phyloP scores from a whole-genome alignment of 1,140 invertebrate genomes.

The Fopius arisanus region DNA sequence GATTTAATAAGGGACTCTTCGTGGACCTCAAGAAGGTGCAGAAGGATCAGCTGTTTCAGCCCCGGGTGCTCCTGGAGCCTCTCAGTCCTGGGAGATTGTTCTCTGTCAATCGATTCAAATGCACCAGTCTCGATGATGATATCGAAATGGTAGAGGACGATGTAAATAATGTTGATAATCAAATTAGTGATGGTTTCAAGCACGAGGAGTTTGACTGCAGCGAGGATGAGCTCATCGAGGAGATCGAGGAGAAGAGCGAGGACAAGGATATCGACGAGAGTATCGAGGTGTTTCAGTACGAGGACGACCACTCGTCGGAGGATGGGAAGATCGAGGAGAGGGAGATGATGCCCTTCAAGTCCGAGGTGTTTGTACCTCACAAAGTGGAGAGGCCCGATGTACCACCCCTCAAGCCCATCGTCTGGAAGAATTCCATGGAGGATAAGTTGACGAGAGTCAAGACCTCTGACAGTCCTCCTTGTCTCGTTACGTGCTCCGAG shows the following conservation, averaged over 20 bases:
- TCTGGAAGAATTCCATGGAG: constrained; percentile 40
- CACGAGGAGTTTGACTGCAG: constrained; percentile 38
- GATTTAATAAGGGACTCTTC: constrained; percentile 6
- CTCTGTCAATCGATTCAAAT: constrained; percentile 48
- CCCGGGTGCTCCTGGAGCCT: constrained; percentile 57
- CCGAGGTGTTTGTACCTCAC: not conserved
- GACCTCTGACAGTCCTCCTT: constrained; percentile 56
- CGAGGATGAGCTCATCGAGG: constrained; percentile 24
- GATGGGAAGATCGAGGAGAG: not conserved
- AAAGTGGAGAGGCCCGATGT: constrained; percentile 32
- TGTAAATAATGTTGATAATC: constrained; percentile 40
- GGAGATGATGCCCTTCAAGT: not conserved
- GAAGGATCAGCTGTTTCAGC: constrained; percentile 54
- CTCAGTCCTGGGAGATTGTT: constrained; percentile 44
- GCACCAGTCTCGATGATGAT: constrained; percentile 54
- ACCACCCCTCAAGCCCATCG: constrained; percentile 45
- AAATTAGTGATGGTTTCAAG: constrained; percentile 39
- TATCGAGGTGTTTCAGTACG: constrained; percentile 20
- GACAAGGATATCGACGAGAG: constrained; percentile 35
- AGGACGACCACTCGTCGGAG: constrained; percentile 36
- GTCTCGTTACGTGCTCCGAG: constrained; percentile 60
- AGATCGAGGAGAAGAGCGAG: constrained; percentile 36
- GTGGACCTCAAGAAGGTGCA: constrained; percentile 49
- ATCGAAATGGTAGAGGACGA: constrained; percentile 32
- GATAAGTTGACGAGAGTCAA: constrained; percentile 32